Conservation (phyloP, 2,113 vertebrate genomes). For the Falco punctatus region DNA sequence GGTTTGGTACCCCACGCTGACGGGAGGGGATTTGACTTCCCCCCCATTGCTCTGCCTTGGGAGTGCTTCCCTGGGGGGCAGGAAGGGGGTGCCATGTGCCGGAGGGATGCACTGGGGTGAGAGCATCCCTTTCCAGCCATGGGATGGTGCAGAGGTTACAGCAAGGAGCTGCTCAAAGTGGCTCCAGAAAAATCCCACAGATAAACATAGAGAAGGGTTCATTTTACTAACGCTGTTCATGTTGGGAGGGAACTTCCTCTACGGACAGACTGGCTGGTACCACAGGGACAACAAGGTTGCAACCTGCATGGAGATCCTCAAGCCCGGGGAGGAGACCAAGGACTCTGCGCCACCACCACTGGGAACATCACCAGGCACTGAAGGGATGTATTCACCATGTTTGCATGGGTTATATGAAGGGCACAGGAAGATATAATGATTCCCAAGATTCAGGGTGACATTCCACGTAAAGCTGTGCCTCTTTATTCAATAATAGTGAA, state of each 20-base stretch:
- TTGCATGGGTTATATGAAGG: neutral
- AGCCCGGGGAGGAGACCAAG: neutral
- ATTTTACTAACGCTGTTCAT: neutral
- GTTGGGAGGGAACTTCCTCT: neutral
- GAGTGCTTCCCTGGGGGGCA: neutral
- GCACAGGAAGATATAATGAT: neutral
- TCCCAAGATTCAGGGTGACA: neutral
- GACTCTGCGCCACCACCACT: neutral
- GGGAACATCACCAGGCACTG: neutral
- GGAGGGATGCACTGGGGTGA: neutral
- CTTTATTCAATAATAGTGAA: neutral
- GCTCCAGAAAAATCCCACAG: neutral
- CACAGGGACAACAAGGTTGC: neutral
- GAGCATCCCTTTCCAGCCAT: accelerated
- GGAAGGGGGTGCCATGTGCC: neutral
- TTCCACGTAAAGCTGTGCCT: neutral
- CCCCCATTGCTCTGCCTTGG: neutral
- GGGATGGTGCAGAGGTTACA: neutral
- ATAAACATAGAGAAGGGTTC: neutral
- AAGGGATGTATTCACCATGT: neutral
- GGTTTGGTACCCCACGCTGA: neutral
- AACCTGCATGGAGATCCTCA: too few species aligned
- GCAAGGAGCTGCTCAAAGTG: neutral
- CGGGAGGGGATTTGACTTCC: neutral
- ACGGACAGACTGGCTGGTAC: neutral